A percentile compares a stretch with the other conserved stretches of the same genome.
phyloP scores from a whole-genome alignment of 1,140 invertebrate species.

The Anoplophora glabripennis region DNA sequence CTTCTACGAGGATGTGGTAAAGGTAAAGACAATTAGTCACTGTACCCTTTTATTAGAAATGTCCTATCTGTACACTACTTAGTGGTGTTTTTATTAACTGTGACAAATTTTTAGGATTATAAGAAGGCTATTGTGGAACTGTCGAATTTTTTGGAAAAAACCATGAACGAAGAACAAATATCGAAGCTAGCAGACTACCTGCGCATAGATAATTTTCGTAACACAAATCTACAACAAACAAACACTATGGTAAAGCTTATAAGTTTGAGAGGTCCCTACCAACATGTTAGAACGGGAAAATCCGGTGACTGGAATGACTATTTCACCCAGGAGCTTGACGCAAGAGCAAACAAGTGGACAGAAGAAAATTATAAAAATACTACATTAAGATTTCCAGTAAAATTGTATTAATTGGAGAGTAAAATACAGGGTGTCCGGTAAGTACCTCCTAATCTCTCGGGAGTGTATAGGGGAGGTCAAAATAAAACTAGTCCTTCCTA shows the following conservation, averaged over 20 bases:
- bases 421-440: no score
- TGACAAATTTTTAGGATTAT: slow-evolving; percentile 24
- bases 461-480: no score
- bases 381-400: slow-evolving; percentile 32
- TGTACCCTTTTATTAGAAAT: not conserved
- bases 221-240: slow-evolving; percentile 53
- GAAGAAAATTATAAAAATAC: slow-evolving; percentile 31
- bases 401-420: no score
- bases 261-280: slow-evolving; percentile 17
- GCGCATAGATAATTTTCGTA: slow-evolving; percentile 69
- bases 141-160: slow-evolving; percentile 59
- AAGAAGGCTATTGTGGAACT: slow-evolving; percentile 60
- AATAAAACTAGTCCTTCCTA: no score
- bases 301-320: slow-evolving; percentile 32
- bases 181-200: slow-evolving; percentile 59
- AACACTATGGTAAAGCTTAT: slow-evolving; percentile 15
- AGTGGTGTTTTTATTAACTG: not conserved
- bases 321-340: slow-evolving; percentile 28
- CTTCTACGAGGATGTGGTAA: slow-evolving; percentile 74
- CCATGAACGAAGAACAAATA: slow-evolving; percentile 54
- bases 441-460: no score
- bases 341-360: slow-evolving; percentile 32
- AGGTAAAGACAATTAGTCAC: slow-evolving; percentile 27
- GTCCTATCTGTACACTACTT: no score
- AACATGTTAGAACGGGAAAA: slow-evolving; percentile 33